Base-by-base conservation (phyloP, 2,888 invertebrate species). In the Atherix ibis region DNA sequence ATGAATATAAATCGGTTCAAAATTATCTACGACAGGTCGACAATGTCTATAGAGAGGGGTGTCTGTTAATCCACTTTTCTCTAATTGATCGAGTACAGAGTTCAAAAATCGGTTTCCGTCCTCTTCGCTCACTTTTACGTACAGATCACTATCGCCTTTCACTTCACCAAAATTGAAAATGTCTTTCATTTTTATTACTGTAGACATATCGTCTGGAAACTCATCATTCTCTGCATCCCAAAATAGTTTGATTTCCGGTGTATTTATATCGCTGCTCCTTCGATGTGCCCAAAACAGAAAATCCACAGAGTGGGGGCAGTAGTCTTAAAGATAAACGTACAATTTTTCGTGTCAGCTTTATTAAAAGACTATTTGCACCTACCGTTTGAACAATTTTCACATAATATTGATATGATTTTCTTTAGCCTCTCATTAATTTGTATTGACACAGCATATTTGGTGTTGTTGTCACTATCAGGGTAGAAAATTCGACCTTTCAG, bases 261-360 rank as follows among this genome's bases (percentile, higher is more conserved):
- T 22, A 5, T 51, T 44, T 12, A 42, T 37, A 3, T 51, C 51
- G 1, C 40, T 44, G 15, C 48, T 50, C 18, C 50, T 53, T 5
- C 49, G 46, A 30, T 59, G 52, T 12, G 56, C 36, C 58, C 58
- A 59, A 35, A 59, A 54, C 2, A 54, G 44, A 14, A 59, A 53
- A 1, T 54, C 48, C 19, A 58, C 43, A 6, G 51, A 43, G 33
- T 59, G 58, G 3, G 46, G 43, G 28, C 58, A 59, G 1, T 48
- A 43, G n/a, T 13, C 43, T 56, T 58, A 18, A 0, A 30, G 5
- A 14, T 18, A 15, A 13, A 26, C 26, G 12, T 13, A 13, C 13
- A 13, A 13, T 26, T 26, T n/a, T 27, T 12, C 13, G n/a, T 22
- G 3, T 6, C 13, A 12, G 10, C 13, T 27, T 27, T 5, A 13